Base-by-base conservation (phyloP, 2,888 invertebrate species). In the Frankliniella intonsa region DNA sequence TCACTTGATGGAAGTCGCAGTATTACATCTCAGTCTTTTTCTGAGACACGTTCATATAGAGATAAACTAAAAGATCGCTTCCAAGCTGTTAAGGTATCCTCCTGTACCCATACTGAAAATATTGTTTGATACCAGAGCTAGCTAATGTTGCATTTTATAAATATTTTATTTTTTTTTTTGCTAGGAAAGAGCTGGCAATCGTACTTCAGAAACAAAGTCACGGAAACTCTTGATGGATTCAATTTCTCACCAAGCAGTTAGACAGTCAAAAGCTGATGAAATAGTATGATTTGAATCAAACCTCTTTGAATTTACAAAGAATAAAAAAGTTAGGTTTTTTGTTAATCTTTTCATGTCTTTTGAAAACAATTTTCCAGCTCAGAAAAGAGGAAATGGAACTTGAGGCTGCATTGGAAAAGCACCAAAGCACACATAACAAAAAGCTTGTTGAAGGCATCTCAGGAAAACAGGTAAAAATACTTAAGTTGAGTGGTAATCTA, bases 51-150 rank as follows among this genome's bases (percentile, higher is more conserved):
- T 83, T 88, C 88, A 0, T 88, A 89, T 83, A 85, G 88, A 83
- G 88, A 89, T 69, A 87, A 87, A 84, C 86, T 89, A 50, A 86
- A 86, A 82, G 87, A 88, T 82, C 85, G 88, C 81, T 87, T 89
- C 83, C 86, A 87, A 83, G 85, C 85, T 82, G 86, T 88, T 7
- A 88, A 87, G 85, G 85, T 85, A 83, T 76, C 38, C 3, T 81
- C 22, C 8, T 17, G 19, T 80, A 2, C 7, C 25, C 81, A 81
- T 17, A 25, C 2, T n/a, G 19, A 81, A n/a, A 80, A 9, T 51
- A 19, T 81, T n/a, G 50, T 50, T 55, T 38, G 38, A 38, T 38
- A 38, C 38, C 5, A 38, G 11, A 80, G 25, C 27, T 19, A 50
- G 10, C 49, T 9, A 25, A 79, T 69, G 69, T 5, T 81, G 22